Conservation (phyloP, 2,888 invertebrate species). For the Tribolium freemani region DNA sequence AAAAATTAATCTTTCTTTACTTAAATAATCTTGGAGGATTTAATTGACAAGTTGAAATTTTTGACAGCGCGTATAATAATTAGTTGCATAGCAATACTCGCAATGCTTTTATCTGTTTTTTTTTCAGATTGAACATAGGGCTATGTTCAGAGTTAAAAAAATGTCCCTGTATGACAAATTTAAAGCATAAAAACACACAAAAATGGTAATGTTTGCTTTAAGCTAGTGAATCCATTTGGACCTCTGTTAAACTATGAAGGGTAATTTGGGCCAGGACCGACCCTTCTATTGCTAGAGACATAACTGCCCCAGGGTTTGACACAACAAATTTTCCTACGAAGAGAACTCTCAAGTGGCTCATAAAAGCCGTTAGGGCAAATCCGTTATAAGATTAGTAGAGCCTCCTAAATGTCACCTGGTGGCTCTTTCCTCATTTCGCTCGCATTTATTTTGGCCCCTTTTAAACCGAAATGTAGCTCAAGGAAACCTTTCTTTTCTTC, state of each 20-base stretch:
- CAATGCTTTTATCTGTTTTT: too few species aligned
- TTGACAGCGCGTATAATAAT: too few species aligned
- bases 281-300: neutral
- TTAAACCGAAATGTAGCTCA: neutral
- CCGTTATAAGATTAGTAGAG: neutral
- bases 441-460: neutral
- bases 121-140: too few species aligned
- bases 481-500: neutral
- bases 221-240: neutral
- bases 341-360: neutral
- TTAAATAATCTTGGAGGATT: too few species aligned
- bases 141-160: too few species aligned
- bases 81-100: too few species aligned
- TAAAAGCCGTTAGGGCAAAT: neutral
- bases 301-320: neutral
- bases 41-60: too few species aligned
- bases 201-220: neutral
- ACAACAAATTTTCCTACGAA: slow-evolving; percentile 52
- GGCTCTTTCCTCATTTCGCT: neutral
- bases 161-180: too few species aligned
- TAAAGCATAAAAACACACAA: too few species aligned
- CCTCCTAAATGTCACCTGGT: neutral
- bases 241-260: slow-evolving; percentile 12
- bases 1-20: too few species aligned
- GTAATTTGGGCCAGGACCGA: slow-evolving; percentile 3